Base-by-base conservation (phyloP, 2,113 vertebrate species). In the Toxostoma redivivum region DNA sequence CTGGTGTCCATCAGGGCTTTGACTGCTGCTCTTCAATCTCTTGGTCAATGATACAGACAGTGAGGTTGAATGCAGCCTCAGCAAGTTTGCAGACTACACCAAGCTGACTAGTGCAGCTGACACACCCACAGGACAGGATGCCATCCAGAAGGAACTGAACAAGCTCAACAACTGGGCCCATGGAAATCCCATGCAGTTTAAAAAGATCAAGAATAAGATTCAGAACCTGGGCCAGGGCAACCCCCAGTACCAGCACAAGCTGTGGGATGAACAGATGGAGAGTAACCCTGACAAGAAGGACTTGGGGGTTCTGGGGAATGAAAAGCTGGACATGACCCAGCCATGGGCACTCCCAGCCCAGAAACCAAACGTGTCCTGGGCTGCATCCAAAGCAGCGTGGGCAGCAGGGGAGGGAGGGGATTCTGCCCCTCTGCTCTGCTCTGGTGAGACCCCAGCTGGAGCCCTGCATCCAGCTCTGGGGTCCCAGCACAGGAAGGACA, bases 211-310 rank as follows among this genome's bases (percentile, higher is more conserved):
- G 25, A 17, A 5, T 9, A 30, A 62, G 23, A 38, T 30, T 1
- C 12, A 71, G 13, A 17, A 62, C 4, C 24, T 18, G 20, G 7
- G 6, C 5, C 0, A 1, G 19, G 28, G 7, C 8, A 54, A 21
- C 5, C 3, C 10, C 8, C 1, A 0, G 20, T n/a, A n/a, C 18
- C 8, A 38, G 1, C n/a, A 16, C 8, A n/a, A 9, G 23, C 24
- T 62, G 24, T 3, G 4, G 4, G 12, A 48, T 80, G 35, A 56
- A 1, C 9, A 62, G 13, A 62, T 30, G 1, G 1, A 62, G n/a
- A 47, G 9, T 2, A 62, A 1, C 11, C 16, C n/a, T 35, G 40
- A 0, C 0, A 0, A 79, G 64, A 30, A 70, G 30, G 30, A 12
- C 7, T 28, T 86, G 38, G 27, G 5, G 2, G 1, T 40, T n/a